These are phyloP conservation scores for Shinisaurus crocodilurus DNA, from an alignment of 2,113 vertebrate species.

Conservation along the genomic window DNA sequence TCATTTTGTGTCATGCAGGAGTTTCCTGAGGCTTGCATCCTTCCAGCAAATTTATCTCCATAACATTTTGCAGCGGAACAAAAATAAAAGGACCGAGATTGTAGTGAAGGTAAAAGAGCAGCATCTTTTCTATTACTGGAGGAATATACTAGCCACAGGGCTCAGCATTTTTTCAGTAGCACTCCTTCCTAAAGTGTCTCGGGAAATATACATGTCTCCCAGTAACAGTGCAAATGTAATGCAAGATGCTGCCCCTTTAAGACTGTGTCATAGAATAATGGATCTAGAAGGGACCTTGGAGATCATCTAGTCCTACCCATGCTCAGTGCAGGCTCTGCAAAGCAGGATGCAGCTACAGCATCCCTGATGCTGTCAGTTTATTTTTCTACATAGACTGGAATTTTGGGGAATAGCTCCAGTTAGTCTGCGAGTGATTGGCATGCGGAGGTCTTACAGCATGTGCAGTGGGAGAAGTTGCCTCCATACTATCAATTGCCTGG, in stretches of 20 bases:
- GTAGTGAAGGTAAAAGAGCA: too few relatives aligned
- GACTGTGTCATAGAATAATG: background rate
- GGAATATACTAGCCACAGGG: accelerated
- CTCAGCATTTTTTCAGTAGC: background rate
- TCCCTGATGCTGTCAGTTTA: background rate
- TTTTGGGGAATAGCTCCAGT: background rate
- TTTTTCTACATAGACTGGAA: background rate
- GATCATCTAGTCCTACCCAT: too few relatives aligned
- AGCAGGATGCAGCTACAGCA: too few relatives aligned
- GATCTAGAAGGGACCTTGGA: too few relatives aligned
- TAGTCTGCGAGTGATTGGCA: background rate
- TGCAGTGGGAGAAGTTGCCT: background rate
- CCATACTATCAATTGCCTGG: background rate
- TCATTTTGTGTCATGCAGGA: background rate
- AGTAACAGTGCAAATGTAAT: constrained; percentile 1
- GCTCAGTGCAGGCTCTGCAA: too few relatives aligned
- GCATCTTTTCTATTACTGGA: background rate
- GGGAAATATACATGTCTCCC: background rate
- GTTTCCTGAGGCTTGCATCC: constrained; percentile 29
- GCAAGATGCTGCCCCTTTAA: background rate
- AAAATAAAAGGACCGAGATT: background rate
- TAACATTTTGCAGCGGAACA: constrained; percentile 13
- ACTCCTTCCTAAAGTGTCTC: background rate
- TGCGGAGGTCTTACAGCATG: background rate
- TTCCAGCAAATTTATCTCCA: background rate